Base-by-base conservation (phyloP, 2,888 invertebrate genomes). In the Sericinus montela region DNA sequence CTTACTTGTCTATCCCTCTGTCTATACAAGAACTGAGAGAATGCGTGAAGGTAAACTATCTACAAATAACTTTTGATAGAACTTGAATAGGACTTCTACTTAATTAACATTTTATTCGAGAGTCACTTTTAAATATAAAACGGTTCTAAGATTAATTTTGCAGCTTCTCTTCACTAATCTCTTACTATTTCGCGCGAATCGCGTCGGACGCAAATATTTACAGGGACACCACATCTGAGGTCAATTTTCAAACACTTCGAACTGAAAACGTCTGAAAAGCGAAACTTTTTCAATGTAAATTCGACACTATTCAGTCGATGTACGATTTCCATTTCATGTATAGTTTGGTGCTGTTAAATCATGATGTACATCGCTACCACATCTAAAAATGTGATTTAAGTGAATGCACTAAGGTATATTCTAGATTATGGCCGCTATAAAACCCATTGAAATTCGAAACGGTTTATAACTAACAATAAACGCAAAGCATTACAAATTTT, bases 131-230 rank as follows among this genome's bases (percentile, higher is more conserved):
- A n/a, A n/a, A n/a, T n/a, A n/a, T n/a, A 19, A 19, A 19, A 19
- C 5, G 19, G 19, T 19, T 3, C 19, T 3, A 5, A 3, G 19
- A 63, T 70, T 65, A 61, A 72, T 72, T 72, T 72, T 70, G 65
- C 67, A 65, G 65, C 71, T 63, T 72, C 72, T 65, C 64, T 63
- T 68, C 63, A 69, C 76, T 83, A 81, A 81, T 82, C 80, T 77
- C 68, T 74, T 72, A 72, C 75, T 74, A 72, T 72, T 77, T 79
- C 74, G 67, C 77, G 72, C 72, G 72, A 67, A 70, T 65, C 72
- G 68, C 73, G 75, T 78, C 70, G 70, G 75, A 69, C 68, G 75
- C 86, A 84, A 86, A 87, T 81, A 84, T 85, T 86, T 86, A 79
- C 82, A 76, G 75, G 75, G 70, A 72, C 76, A 70, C 72, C 71